Percentiles rank a stretch among this genome's conserved stretches.
These are phyloP conservation scores for Montipora cactus DNA, from an alignment of 64 coral and sea anemone species.

Conservation along the genomic window DNA sequence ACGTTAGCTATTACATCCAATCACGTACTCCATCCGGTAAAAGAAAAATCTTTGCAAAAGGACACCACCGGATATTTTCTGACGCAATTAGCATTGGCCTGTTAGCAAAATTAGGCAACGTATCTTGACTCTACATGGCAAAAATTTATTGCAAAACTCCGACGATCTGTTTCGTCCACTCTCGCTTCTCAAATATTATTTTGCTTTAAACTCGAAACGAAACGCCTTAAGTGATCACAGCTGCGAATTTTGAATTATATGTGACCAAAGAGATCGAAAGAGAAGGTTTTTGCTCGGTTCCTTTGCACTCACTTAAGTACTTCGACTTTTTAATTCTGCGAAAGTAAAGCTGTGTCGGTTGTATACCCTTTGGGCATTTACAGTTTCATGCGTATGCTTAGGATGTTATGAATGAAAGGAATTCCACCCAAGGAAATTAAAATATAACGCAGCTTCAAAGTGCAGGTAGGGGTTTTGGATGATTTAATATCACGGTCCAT, in stretches of 20 bases:
- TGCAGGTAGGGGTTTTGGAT: not conserved
- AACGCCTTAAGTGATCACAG: not conserved
- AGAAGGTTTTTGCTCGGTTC: not conserved
- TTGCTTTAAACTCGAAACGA: not conserved
- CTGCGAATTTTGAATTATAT: not conserved
- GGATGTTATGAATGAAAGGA: not conserved
- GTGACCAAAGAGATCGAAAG: not conserved
- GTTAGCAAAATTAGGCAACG: slow-evolving; percentile 13
- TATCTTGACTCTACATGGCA: not conserved
- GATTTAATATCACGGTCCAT: not conserved
- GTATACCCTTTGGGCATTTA: slow-evolving; percentile 17
- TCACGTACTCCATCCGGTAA: not conserved
- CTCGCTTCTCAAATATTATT: not conserved
- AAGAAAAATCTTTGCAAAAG: slow-evolving; percentile 20
- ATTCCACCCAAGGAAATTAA: not conserved
- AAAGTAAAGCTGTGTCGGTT: not conserved
- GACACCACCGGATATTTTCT: slow-evolving; percentile 32
- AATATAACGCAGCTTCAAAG: not conserved
- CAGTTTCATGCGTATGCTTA: not conserved
- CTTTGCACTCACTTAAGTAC: not conserved
- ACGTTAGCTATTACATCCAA: not conserved
- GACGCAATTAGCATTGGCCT: slow-evolving; percentile 36
- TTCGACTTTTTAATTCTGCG: not conserved
- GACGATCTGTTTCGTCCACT: not conserved
- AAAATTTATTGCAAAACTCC: not conserved